Base-by-base conservation (phyloP, 2,113 vertebrate species). In the Chlorodrepanis virens region DNA sequence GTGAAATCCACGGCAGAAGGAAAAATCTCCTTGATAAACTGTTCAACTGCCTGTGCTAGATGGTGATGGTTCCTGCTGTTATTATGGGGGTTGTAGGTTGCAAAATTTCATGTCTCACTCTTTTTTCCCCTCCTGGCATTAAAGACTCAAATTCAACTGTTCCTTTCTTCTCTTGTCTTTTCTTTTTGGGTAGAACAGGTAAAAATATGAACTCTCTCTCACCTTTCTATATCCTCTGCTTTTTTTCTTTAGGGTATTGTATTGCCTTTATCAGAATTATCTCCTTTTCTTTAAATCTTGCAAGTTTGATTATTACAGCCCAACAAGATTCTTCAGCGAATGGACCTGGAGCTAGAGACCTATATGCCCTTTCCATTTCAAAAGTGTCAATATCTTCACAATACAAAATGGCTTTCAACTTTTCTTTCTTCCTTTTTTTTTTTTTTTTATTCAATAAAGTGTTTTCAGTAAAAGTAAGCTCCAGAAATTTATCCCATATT, bases 231-330 rank as follows among this genome's bases (percentile, higher is more conserved):
- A 87, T 93, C 87, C 78, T 94, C 85, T 78, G 56, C 93, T 95
- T 97, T 29, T 33, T 96, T 92, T 91, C 93, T 92, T 81, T 91
- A 4, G 29, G 60, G 65, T 76, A 95, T 93, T 94, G 79, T 95
- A 97, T 93, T 94, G 60, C 91, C 68, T 93, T 95, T 94, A 93
- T 89, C 68, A 88, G 90, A 96, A 95, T 96, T 91, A 95, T 74
- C 35, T 92, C 47, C 42, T 91, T 92, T 95, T 90, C 87, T 94
- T 96, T 96, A 89, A 87, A 89, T 76, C 74, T 92, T 94, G 44
- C 42, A 94, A 96, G 95, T 97, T 90, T 96, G 94, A 95, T 95
- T 97, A 94, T 97, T 91, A 49, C 61, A 96, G n/a, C 80, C 90
- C 95, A 95, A 97, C 89, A 69, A 97, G 53, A 69, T 91, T 96